Conservation (phyloP, 2,888 invertebrate genomes). For the Drosophila vallismaia region DNA sequence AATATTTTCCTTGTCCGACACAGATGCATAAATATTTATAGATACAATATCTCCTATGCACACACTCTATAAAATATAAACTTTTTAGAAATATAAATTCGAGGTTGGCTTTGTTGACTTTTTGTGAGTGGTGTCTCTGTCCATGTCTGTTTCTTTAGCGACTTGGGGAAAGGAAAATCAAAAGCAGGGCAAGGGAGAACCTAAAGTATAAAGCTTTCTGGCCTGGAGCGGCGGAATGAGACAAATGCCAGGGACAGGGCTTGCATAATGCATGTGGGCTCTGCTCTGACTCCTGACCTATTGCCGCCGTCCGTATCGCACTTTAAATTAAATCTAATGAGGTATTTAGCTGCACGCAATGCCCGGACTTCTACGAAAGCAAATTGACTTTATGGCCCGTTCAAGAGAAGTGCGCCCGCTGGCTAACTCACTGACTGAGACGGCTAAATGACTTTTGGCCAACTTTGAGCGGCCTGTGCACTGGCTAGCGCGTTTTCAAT, state of each 20-base stretch:
- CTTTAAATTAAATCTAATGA: constrained; percentile 78
- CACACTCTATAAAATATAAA: constrained; percentile 52
- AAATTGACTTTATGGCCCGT: constrained; percentile 70
- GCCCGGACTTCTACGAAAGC: constrained; percentile 60
- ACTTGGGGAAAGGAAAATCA: constrained; percentile 6
- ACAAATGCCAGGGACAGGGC: constrained; percentile 41
- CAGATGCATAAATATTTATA: constrained; percentile 57
- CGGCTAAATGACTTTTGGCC: constrained; percentile 21
- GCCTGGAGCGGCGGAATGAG: constrained; percentile 24
- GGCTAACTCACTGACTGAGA: constrained; percentile 16
- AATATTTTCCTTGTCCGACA: constrained; percentile 49
- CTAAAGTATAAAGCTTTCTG: constrained; percentile 69
- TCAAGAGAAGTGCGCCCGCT: constrained; percentile 21
- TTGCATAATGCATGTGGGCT: constrained; percentile 34
- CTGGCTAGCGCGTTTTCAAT: constrained; percentile 64
- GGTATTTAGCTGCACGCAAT: constrained; percentile 80
- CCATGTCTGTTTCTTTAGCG: constrained; percentile 30
- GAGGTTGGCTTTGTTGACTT: constrained; percentile 58
- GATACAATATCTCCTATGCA: constrained; percentile 56
- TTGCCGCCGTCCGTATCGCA: constrained; percentile 33
- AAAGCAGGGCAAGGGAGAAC: constrained; percentile 48
- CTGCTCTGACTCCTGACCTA: constrained; percentile 28
- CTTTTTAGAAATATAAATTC: constrained; percentile 76
- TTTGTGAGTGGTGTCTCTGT: constrained; percentile 20
- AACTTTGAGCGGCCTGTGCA: constrained; percentile 50